phyloP scores from a whole-genome alignment of 2,113 vertebrate genomes.

The Craseonycteris thonglongyai region DNA sequence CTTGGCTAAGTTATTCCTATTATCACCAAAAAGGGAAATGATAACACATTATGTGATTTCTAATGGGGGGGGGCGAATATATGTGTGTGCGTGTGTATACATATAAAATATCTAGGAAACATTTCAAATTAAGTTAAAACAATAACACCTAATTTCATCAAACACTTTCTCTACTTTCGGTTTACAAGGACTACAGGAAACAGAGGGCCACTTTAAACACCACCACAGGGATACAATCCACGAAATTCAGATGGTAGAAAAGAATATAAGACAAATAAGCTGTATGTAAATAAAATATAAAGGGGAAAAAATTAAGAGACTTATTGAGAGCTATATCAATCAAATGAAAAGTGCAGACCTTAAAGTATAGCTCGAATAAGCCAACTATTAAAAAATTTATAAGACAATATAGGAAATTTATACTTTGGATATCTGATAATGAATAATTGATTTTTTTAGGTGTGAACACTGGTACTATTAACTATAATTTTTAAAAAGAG shows the following conservation, averaged over 20 bases:
- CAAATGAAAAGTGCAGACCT: background rate
- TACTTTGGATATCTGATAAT: background rate
- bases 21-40: background rate
- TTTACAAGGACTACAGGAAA: background rate
- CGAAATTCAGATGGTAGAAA: background rate
- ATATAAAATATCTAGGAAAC: background rate
- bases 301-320: background rate
- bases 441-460: background rate
- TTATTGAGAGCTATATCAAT: background rate
- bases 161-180: background rate
- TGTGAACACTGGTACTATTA: background rate
- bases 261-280: background rate
- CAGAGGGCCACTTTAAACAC: background rate
- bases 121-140: background rate
- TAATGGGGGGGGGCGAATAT: too few relatives aligned
- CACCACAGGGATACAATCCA: background rate
- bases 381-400: background rate
- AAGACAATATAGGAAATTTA: background rate
- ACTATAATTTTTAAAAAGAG: background rate
- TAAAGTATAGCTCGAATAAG: background rate
- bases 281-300: background rate
- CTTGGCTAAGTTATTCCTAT: background rate
- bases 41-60: background rate
- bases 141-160: background rate
- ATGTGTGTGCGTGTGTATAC: too few relatives aligned